Conservation (phyloP, 2,888 invertebrate species). For the Lepidocyrtoides sp. region DNA sequence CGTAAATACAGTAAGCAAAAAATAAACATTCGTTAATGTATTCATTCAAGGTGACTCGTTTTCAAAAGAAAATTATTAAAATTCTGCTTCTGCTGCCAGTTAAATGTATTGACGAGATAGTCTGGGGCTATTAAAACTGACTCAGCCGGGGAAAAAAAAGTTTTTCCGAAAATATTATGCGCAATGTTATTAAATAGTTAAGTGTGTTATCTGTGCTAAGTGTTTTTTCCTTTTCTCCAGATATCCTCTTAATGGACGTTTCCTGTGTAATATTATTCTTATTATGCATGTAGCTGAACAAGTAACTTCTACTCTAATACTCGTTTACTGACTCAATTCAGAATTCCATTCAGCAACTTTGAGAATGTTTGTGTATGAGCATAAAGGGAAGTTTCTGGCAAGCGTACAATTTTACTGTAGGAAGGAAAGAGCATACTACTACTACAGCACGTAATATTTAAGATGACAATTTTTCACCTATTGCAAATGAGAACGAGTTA, state of each 20-base stretch:
- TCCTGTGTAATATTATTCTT: neutral
- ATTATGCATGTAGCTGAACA: neutral
- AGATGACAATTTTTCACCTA: neutral
- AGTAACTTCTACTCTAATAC: neutral
- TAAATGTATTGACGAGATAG: neutral
- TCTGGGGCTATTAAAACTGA: neutral
- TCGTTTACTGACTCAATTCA: neutral
- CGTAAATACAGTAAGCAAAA: too few species aligned
- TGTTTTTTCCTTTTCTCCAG: neutral
- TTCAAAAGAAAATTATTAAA: neutral
- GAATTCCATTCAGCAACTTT: neutral
- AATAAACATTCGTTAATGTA: too few species aligned
- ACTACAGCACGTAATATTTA: constrained; percentile 10
- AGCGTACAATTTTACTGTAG: constrained; percentile 5
- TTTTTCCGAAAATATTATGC: neutral
- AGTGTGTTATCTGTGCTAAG: constrained; percentile 12
- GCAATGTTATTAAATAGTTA: constrained; percentile 13
- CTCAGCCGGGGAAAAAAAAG: too few species aligned
- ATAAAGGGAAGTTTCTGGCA: constrained; percentile 11
- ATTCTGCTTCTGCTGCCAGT: neutral
- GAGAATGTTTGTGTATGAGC: constrained; percentile 30
- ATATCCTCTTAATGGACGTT: constrained; percentile 17
- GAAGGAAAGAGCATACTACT: too few species aligned
- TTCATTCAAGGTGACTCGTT: too few species aligned
- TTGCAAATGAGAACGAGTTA: neutral